A percentile compares a stretch with the other conserved stretches of the same genome.
Conservation (phyloP, 2,888 invertebrate genomes). For the Drosophila quasianomalipes region DNA sequence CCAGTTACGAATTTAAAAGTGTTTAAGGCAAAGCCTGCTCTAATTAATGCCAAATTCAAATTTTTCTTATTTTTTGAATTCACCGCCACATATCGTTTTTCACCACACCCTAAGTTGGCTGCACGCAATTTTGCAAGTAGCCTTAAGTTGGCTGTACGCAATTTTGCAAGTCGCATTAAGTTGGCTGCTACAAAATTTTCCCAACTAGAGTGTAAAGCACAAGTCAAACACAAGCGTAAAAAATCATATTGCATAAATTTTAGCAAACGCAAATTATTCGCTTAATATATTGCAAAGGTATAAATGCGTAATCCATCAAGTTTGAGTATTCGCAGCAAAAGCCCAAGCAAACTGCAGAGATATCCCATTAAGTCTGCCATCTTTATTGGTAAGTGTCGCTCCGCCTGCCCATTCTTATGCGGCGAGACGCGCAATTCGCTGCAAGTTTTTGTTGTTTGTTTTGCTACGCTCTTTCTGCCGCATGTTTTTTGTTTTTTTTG, state of each 20-base stretch:
- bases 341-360: slow-evolving; percentile 10
- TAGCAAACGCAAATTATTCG: neutral
- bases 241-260: neutral
- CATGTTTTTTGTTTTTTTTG: neutral
- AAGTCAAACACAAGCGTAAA: slow-evolving; percentile 1
- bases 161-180: slow-evolving; percentile 21
- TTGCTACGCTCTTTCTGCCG: slow-evolving; percentile 44
- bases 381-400: slow-evolving; percentile 27
- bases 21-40: slow-evolving; percentile 3
- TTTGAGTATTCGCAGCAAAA: slow-evolving; percentile 4
- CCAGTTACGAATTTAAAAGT: slow-evolving; percentile 15
- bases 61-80: slow-evolving; percentile 5
- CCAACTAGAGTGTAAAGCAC: slow-evolving; percentile 23
- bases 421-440: slow-evolving; percentile 21
- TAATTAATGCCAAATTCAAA: neutral
- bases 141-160: slow-evolving; percentile 38
- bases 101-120: slow-evolving; percentile 28
- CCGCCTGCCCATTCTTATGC: slow-evolving; percentile 21
- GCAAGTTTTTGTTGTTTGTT: slow-evolving; percentile 41
- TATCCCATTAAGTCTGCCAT: slow-evolving; percentile 21
- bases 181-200: slow-evolving; percentile 35
- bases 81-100: slow-evolving; percentile 4
- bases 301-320: slow-evolving; percentile 28
- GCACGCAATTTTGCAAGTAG: slow-evolving; percentile 6
- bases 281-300: neutral